Base-by-base conservation (phyloP, 2,888 invertebrate species). In the Epistrophe grossulariae region DNA sequence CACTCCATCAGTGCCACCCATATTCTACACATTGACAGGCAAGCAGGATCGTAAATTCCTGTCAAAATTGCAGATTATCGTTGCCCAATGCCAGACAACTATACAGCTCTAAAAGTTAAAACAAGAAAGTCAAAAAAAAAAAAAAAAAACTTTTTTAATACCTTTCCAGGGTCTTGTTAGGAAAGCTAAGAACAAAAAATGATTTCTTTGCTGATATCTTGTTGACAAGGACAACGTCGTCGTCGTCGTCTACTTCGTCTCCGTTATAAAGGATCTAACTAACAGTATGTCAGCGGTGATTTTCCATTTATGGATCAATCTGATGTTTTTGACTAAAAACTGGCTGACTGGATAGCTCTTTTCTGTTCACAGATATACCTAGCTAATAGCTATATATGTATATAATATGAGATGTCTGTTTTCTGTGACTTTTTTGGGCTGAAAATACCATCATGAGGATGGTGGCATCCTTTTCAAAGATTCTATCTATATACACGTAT, bases 301-400 rank as follows among this genome's bases (percentile, higher is more conserved):
- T 84, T 77, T 55, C 43, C 60, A 66, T 80, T 84, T 84, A 84
- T 84, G 84, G 76, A 84, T 77, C 84, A 84, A 80, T 84, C 71
- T 80, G 80, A 84, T 80, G 77, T 68, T 71, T 80, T 84, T 77
- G 15, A 70, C 64, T 77, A 72, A 84, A 83, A 68, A 52, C 68
- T 68, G 52, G 38, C 38, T 24, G 68, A 0, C 50, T 68, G 48
- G 48, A 38, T 38, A 38, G 45, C 9, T 4, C 9, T 28, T 35
- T n/a, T n/a, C n/a, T 15, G 6, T 11, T 45, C 64, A 31, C 28
- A 45, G 45, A 31, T 59, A n/a, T n/a, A n/a, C n/a, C n/a, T n/a
- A n/a, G n/a, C n/a, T n/a, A 11, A 55, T n/a, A 24, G 7, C 2
- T 28, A 52, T 52, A 15, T 50, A 40, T 62, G 35, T 17, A 38